Evolutionary conservation across 2,797 vertebrate species (phyloP), one percentile per base, ranked within the genome.

Genomic region (Malacoctenus gilli): DNA sequence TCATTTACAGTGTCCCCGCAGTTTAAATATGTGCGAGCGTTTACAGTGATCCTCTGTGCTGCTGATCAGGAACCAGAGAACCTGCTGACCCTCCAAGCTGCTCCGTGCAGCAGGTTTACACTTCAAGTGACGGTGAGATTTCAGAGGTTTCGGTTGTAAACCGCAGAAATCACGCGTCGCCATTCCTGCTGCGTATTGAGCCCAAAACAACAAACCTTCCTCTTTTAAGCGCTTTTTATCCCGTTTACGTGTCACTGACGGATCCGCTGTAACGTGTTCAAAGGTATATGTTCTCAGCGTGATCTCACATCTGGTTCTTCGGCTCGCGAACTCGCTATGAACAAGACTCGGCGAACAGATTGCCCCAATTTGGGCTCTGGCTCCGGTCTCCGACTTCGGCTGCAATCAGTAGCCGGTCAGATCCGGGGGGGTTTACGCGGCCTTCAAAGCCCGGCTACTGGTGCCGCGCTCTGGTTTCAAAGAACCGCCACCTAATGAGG

Each of bases 371-470:
- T 80, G 63, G 52, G 49, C 80, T 38, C 78, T 75, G 80, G 82
- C 82, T 84, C 85, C 82, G 65, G 79, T 52, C 75, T 76, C 62
- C n/a, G 59, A 70, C 55, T 72, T 68, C 39, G 16, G 66, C 80
- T 80, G 64, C 85, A 90, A 86, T 89, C 86, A 83, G 82, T 67
- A 75, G 68, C 72, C 51, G 35, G 77, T 83, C 85, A 81, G 74
- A 85, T 65, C 36, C 70, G n/a, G n/a, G n/a, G n/a, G 67, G 63
- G 59, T 81, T 80, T 80, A 84, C 65, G 13, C 21, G 19, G 68
- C 56, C 75, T 82, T 88, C 85, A 87, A 87, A 86, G 84, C 64
- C 6, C 1, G 2, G 76, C 75, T 53, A 48, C 77, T 52, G 75
- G 77, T 72, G 7, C 65, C 60, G 54, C 54, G 51, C 68, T 87